phyloP scores from a whole-genome alignment of 2,113 vertebrate species.

The Rhinolophus ferrumequinum region DNA sequence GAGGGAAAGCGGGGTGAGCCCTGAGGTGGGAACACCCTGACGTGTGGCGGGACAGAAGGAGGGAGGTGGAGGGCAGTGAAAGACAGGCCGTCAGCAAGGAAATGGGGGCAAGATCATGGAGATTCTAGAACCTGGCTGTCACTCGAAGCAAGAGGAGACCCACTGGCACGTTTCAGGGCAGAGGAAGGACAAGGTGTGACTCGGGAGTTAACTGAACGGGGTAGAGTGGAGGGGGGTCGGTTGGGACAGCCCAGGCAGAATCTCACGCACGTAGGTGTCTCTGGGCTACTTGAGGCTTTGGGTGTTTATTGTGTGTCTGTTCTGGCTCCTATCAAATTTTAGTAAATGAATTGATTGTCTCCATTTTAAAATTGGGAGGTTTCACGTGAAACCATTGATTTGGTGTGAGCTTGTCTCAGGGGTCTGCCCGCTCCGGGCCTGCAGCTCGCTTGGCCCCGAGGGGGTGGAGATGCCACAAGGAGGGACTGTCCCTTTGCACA shows the following conservation, averaged over 20 bases:
- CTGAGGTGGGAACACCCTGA: not conserved
- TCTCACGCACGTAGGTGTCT: fast-evolving
- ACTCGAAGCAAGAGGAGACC: not conserved
- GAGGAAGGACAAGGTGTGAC: not conserved
- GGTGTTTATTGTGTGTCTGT: too few species aligned
- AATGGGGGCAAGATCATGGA: not conserved
- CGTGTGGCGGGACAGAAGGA: too few species aligned
- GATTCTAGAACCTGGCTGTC: not conserved
- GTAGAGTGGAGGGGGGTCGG: fast-evolving
- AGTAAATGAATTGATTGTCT: not conserved
- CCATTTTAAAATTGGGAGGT: not conserved
- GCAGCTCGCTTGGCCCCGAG: not conserved
- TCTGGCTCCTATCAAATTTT: not conserved
- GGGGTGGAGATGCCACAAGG: fast-evolving
- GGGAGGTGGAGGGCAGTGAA: not conserved
- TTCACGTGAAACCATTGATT: not conserved
- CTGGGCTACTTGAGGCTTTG: fast-evolving
- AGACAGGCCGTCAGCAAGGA: not conserved
- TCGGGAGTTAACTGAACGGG: not conserved
- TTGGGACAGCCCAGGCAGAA: fast-evolving
- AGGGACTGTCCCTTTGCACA: not conserved
- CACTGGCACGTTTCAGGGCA: fast-evolving
- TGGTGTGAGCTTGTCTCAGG: not conserved
- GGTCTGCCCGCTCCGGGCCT: not conserved
- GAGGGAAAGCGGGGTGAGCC: fast-evolving